These are phyloP conservation scores for Callyntrura sp. DNA, from an alignment of 2,888 invertebrate genomes.

Conservation along the genomic window DNA sequence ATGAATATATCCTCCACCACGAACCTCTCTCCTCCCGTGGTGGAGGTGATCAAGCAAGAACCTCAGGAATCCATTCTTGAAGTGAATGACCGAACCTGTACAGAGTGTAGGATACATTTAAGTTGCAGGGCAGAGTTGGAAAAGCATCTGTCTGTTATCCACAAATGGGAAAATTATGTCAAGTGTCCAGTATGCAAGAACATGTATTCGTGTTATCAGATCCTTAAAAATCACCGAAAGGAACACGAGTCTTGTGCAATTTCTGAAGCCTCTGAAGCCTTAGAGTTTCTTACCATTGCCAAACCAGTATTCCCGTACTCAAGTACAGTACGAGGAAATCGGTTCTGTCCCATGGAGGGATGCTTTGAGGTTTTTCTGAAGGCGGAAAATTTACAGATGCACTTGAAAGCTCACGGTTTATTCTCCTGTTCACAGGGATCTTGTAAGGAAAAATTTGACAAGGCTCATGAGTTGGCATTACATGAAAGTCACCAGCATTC, in stretches of 20 bases:
- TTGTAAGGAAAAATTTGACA: constrained; percentile 50
- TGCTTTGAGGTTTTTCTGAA: constrained; percentile 66
- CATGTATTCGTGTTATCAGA: constrained; percentile 40
- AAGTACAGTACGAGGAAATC: constrained; percentile 38
- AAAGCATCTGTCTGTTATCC: constrained; percentile 54
- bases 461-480: constrained; percentile 58
- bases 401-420: constrained; percentile 56
- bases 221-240: constrained; percentile 39
- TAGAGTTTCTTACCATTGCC: constrained; percentile 50
- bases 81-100: constrained; percentile 49
- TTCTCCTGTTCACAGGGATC: constrained; percentile 17
- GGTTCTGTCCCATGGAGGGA: constrained; percentile 67
- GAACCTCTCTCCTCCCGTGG: not conserved
- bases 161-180: constrained; percentile 28
- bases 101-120: constrained; percentile 36
- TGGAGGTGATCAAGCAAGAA: constrained; percentile 28
- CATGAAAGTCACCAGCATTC: constrained; percentile 55
- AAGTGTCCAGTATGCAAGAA: constrained; percentile 52
- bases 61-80: constrained; percentile 28
- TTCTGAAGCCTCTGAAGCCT: constrained; percentile 10
- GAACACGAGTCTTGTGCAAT: constrained; percentile 17
- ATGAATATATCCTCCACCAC: not conserved
- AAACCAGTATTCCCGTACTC: constrained; percentile 58
- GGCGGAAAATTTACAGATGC: constrained; percentile 9
- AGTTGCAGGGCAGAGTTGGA: constrained; percentile 65